Base-by-base conservation (phyloP, 2,113 vertebrate genomes). In the Sylvilagus bachmani region DNA sequence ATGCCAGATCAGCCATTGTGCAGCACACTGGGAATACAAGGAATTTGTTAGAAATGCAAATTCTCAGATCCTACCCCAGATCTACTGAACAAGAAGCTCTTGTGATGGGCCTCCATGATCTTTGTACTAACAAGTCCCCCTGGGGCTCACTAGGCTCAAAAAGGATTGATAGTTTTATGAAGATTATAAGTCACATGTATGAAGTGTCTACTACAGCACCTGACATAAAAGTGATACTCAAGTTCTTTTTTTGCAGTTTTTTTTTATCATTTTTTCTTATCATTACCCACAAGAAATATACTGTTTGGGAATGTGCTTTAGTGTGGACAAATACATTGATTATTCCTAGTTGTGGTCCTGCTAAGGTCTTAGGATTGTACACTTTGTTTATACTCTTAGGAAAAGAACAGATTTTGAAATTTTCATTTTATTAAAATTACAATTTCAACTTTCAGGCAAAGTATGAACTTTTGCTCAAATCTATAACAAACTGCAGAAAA, bases 361-460 rank as follows among this genome's bases (percentile, higher is more conserved):
- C 64, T 93, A 84, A 92, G 36, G 16, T 84, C 51, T 66, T 74
- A 5, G 4, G 90, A 90, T 31, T 87, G 9, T 69, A 78, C 21
- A 82, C 33, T 71, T 90, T 83, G 25, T 78, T 90, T 90, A 83
- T 29, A 2, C 49, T 90, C 49, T 87, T 74, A 44, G 44, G n/a
- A 92, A 86, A 89, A 92, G 38, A 33, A 82, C 13, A 12, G 22
- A 71, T 33, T 24, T 81, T 71, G 6, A 86, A 62, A 38, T 91
- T 88, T 75, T 75, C 19, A 94, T 36, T 73, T 90, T 51, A 94
- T 86, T 86, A 92, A 91, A 89, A 88, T 86, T 33, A 31, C 6
- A 91, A 89, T 89, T 91, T 94, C 25, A 94, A 38, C 29, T 75
- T 95, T 71, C 10, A 89, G 55, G 62, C 53, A 88, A 94, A 80